Evolutionary conservation across 1,140 invertebrate species (phyloP).

Genomic region (Octopus sinensis): DNA sequence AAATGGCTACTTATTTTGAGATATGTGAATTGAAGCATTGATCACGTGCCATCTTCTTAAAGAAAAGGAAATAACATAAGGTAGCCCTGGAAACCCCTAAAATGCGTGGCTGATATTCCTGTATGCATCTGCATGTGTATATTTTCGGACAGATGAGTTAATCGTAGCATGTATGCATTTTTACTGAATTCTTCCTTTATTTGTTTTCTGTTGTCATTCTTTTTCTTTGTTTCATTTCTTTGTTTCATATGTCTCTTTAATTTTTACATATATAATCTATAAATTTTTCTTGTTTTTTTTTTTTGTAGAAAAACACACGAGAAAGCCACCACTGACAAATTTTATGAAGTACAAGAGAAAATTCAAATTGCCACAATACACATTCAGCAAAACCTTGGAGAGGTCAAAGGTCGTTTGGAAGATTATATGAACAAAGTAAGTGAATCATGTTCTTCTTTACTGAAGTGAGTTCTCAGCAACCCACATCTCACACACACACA

Average conservation of each 20-base stretch:
- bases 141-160: no score
- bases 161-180: no score
- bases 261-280: no score
- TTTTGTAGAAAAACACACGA: conserved; percentile 49
- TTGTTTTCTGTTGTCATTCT: not conserved
- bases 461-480: not conserved
- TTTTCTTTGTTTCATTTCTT: not conserved
- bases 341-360: conserved; percentile 50
- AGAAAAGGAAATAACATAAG: no score
- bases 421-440: conserved; percentile 23
- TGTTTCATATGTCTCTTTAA: not conserved
- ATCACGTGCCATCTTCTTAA: no score
- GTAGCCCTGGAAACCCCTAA: no score
- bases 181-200: no score
- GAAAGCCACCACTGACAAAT: conserved; percentile 39
- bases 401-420: conserved; percentile 38
- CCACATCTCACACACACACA: not conserved
- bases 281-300: conserved; percentile 13
- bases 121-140: no score
- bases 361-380: conserved; percentile 47
- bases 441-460: not conserved
- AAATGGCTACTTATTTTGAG: no score
- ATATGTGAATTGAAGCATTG: no score
- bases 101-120: no score
- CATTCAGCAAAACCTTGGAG: conserved; percentile 51